phyloP scores from a whole-genome alignment of 2,113 vertebrate genomes.

The Mustela lutreola region DNA sequence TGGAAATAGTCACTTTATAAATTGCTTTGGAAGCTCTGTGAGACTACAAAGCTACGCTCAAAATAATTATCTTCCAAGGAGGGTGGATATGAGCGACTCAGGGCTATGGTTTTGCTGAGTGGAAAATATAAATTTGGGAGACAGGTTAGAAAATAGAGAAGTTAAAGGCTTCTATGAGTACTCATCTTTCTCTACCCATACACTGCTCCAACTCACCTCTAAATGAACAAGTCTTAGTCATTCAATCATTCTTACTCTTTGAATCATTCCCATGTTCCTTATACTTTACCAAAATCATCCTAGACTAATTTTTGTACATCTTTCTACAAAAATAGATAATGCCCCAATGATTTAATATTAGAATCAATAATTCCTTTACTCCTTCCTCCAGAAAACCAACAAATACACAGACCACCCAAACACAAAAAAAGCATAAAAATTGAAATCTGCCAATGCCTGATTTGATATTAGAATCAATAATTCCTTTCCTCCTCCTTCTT shows the following conservation, averaged over 20 bases:
- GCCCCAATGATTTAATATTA: not conserved
- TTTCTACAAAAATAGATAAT: not conserved
- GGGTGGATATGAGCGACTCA: not conserved
- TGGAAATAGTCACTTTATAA: not conserved
- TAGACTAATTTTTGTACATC: not conserved
- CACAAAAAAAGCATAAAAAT: not conserved
- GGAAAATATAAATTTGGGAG: not conserved
- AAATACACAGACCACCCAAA: not conserved
- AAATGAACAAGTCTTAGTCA: not conserved
- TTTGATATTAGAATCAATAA: not conserved
- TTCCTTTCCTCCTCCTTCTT: not conserved
- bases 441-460: conserved; percentile 38
- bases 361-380: not conserved
- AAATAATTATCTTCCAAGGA: not conserved
- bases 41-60: not conserved
- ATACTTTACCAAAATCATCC: not conserved
- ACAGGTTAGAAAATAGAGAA: not conserved
- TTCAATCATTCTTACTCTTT: not conserved
- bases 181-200: not conserved
- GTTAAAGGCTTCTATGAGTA: not conserved
- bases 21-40: not conserved
- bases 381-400: not conserved
- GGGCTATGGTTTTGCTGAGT: not conserved
- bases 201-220: not conserved
- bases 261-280: not conserved